These are phyloP conservation scores for Dicrurus megarhynchus DNA, from an alignment of 2,113 vertebrate species.

Conservation along the genomic window DNA sequence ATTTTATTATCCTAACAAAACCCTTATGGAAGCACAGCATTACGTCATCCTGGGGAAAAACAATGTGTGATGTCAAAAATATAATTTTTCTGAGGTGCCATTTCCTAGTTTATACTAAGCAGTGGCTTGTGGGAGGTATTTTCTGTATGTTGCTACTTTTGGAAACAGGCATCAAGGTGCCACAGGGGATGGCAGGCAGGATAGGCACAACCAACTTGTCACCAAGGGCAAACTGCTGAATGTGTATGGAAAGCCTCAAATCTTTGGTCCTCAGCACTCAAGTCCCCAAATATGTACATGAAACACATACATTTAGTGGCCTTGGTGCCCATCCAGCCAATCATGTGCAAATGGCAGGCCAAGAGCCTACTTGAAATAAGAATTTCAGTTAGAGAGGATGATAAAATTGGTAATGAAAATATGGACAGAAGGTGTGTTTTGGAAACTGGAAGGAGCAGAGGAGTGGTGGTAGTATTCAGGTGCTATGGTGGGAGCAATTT, in stretches of 20 bases:
- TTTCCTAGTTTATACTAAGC: neutral
- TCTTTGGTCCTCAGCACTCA: neutral
- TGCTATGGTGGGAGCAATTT: neutral
- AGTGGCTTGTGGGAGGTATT: neutral
- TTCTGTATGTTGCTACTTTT: neutral
- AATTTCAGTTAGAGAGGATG: neutral
- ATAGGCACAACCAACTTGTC: neutral
- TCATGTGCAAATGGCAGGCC: rapidly evolving
- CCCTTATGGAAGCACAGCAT: neutral
- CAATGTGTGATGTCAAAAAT: neutral
- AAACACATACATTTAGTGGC: neutral
- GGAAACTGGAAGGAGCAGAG: neutral
- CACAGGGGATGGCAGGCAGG: neutral
- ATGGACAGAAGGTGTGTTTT: rapidly evolving
- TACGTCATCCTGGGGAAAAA: neutral
- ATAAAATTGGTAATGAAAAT: neutral
- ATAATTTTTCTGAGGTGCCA: rapidly evolving
- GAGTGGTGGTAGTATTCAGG: neutral
- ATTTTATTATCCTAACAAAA: neutral
- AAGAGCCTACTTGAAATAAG: neutral
- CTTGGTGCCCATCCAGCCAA: neutral
- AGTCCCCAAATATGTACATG: rapidly evolving
- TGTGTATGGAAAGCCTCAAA: neutral
- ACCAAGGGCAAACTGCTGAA: neutral
- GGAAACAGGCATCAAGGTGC: rapidly evolving